Percentiles rank a stretch among this genome's conserved stretches.
Evolutionary conservation across 2,113 vertebrate species (phyloP).

Genomic region (Perognathus longimembris): DNA sequence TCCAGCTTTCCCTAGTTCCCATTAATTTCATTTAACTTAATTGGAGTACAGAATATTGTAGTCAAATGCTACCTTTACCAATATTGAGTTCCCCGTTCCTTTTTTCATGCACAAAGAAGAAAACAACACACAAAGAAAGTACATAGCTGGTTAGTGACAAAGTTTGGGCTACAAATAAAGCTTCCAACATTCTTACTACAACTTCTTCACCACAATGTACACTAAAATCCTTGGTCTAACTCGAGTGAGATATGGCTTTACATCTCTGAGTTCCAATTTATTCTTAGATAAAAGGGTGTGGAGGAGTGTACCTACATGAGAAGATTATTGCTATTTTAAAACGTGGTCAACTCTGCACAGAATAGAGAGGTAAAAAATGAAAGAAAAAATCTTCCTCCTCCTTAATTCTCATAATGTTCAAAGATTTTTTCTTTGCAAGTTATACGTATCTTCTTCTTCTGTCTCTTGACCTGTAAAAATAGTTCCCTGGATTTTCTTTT

Average conservation of each 20-base stretch:
- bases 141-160: neutral
- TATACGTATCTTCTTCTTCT: neutral
- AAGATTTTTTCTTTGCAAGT: neutral
- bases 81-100: neutral
- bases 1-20: neutral
- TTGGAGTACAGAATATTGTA: neutral
- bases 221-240: neutral
- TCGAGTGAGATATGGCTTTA: neutral
- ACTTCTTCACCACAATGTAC: neutral
- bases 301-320: neutral
- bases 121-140: neutral
- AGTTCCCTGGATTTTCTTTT: neutral
- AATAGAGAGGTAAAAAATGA: neutral
- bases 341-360: neutral
- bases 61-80: constrained; percentile 35
- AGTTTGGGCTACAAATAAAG: neutral
- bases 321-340: neutral
- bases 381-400: neutral
- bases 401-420: neutral
- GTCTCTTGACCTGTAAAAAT: neutral
- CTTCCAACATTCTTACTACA: neutral
- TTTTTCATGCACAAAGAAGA: constrained; percentile 25
- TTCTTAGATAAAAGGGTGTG: neutral
- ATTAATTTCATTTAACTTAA: constrained; percentile 34
- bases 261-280: neutral